phyloP scores from a whole-genome alignment of 2,113 vertebrate genomes.

The Syngnathoides biaculeatus region DNA sequence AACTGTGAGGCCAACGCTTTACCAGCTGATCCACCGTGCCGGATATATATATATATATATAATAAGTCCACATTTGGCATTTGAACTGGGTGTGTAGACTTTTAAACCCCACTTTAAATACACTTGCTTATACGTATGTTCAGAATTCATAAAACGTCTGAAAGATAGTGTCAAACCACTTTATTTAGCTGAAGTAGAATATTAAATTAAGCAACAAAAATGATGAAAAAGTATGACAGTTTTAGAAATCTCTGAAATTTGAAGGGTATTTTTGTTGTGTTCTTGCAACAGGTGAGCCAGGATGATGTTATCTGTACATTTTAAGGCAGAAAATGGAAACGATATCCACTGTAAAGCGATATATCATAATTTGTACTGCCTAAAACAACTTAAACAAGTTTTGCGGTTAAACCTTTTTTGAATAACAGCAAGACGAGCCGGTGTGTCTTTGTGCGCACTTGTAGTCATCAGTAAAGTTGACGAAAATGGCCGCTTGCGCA shows the following conservation, averaged over 20 bases:
- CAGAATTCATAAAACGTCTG: neutral
- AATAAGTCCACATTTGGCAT: no score
- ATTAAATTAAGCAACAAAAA: neutral
- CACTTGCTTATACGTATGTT: neutral
- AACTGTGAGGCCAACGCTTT: no score
- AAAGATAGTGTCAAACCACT: neutral
- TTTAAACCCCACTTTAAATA: no score
- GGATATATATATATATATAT: no score
- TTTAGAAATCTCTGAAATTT: no score
- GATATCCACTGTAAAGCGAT: no score
- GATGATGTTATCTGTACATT: neutral
- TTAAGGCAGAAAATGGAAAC: neutral
- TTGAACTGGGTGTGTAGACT: no score
- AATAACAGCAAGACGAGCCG: neutral
- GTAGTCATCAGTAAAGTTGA: neutral
- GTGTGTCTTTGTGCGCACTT: neutral
- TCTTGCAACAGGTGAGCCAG: neutral
- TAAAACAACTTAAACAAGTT: neutral
- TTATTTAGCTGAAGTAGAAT: neutral
- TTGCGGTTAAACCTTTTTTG: neutral
- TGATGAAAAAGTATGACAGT: no score
- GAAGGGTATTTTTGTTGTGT: neutral
- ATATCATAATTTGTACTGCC: neutral
- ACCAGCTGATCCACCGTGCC: no score
- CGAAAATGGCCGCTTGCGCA: conserved; percentile 2